Conservation (phyloP, 2,797 vertebrate species). For the Lepilemur septentrionalis region DNA sequence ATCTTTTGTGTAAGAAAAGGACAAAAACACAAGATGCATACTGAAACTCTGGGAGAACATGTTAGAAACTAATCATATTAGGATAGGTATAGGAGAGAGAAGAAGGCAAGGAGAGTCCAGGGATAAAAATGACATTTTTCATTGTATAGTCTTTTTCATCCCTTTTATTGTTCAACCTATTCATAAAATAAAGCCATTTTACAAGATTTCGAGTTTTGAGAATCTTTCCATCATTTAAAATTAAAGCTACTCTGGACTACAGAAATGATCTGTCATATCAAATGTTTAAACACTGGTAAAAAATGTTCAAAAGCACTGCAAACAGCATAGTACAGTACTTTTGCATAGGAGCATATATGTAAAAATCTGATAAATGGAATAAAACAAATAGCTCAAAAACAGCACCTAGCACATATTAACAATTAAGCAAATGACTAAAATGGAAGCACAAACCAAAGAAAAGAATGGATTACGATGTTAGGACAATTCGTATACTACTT, state of each 20-base stretch:
- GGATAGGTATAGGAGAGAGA: background rate
- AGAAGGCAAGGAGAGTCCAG: background rate
- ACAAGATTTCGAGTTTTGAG: background rate
- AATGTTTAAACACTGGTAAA: background rate
- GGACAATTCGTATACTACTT: background rate
- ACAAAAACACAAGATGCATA: background rate
- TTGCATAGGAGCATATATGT: too few species aligned
- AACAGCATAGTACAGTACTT: background rate
- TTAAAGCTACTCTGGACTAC: background rate
- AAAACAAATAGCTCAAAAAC: background rate
- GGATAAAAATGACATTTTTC: background rate
- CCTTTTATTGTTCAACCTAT: background rate
- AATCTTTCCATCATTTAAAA: slow-evolving; percentile 14
- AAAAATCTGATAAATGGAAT: background rate
- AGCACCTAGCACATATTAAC: background rate
- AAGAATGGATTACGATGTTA: background rate
- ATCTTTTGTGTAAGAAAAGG: background rate
- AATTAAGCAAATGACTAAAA: background rate
- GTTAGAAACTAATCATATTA: background rate
- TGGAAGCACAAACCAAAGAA: background rate
- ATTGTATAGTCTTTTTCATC: background rate
- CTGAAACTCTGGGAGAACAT: background rate
- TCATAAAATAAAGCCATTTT: slow-evolving; percentile 16
- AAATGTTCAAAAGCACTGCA: background rate
- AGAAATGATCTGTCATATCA: background rate